Evolutionary conservation across 2,888 invertebrate genomes (phyloP).

Genomic region (Diaperis boleti): DNA sequence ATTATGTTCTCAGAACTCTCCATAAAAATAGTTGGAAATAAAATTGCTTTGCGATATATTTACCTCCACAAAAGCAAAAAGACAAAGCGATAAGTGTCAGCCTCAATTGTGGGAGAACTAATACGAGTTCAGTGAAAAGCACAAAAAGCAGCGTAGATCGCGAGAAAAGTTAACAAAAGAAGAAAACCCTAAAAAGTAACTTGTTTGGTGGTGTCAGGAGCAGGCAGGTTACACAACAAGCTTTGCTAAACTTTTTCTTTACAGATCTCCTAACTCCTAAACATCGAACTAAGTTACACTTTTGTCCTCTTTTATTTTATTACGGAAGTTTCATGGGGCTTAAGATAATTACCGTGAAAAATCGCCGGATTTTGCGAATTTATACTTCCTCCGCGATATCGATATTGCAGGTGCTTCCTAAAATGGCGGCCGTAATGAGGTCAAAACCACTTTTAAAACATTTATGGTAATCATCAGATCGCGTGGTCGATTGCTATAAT

Average conservation of each 20-base stretch:
- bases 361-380: slow-evolving; percentile 14
- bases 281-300: slow-evolving; percentile 49
- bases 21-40: too few species aligned
- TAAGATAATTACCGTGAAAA: slow-evolving; percentile 35
- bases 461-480: slow-evolving; percentile 47
- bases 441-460: slow-evolving; percentile 41
- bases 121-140: slow-evolving; percentile 36
- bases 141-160: slow-evolving; percentile 42
- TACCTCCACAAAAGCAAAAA: slow-evolving; percentile 4
- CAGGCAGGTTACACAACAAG: slow-evolving; percentile 50
- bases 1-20: too few species aligned
- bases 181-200: slow-evolving; percentile 49
- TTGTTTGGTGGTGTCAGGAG: slow-evolving; percentile 48
- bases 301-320: slow-evolving; percentile 51
- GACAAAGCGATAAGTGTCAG: slow-evolving; percentile 39
- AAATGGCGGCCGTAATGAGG: slow-evolving; percentile 27
- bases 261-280: slow-evolving; percentile 43
- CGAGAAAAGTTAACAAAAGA: slow-evolving; percentile 46
- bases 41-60: neutral
- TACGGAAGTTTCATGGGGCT: slow-evolving; percentile 48
- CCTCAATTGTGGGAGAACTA: slow-evolving; percentile 40
- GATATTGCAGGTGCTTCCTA: slow-evolving; percentile 2
- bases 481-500: slow-evolving; percentile 46
- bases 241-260: slow-evolving; percentile 47
- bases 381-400: neutral